These are phyloP conservation scores for Procambarus clarkii DNA, from an alignment of 1,140 invertebrate genomes.

Conservation along the genomic window DNA sequence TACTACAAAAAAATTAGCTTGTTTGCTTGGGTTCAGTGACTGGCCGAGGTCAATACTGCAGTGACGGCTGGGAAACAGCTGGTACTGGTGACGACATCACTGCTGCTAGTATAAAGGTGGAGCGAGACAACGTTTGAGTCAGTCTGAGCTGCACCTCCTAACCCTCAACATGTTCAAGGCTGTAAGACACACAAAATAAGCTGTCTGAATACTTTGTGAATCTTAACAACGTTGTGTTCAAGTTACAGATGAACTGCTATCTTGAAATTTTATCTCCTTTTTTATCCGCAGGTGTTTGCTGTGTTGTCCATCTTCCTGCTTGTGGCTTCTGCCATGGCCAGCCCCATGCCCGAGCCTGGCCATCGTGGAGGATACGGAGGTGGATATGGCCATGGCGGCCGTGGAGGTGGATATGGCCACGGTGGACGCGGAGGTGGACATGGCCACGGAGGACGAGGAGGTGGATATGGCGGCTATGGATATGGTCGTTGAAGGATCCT, in stretches of 20 bases:
- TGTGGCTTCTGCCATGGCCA: slow-evolving; percentile 16
- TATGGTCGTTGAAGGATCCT: not conserved
- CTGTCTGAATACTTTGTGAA: not conserved
- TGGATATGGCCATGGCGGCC: not conserved
- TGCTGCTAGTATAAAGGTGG: not conserved
- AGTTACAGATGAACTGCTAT: no score
- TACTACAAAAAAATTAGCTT: no score
- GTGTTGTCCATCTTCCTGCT: slow-evolving; percentile 18
- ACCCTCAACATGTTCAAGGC: not conserved
- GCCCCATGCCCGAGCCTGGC: slow-evolving; percentile 20
- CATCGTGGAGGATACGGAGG: not conserved
- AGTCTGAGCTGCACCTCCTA: not conserved
- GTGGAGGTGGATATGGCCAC: not conserved
- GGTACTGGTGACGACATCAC: not conserved
- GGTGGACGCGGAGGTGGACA: no score
- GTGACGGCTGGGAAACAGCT: not conserved
- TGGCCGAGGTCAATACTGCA: no score
- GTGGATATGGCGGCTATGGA: not conserved
- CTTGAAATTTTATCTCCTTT: no score
- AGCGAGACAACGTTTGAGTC: not conserved
- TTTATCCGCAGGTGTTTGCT: slow-evolving; percentile 8
- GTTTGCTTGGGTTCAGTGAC: no score
- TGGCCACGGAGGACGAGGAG: not conserved
- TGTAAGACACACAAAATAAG: not conserved
- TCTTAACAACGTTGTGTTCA: no score